Base-by-base conservation (phyloP, 2,888 invertebrate genomes). In the Nomada goodeniana region DNA sequence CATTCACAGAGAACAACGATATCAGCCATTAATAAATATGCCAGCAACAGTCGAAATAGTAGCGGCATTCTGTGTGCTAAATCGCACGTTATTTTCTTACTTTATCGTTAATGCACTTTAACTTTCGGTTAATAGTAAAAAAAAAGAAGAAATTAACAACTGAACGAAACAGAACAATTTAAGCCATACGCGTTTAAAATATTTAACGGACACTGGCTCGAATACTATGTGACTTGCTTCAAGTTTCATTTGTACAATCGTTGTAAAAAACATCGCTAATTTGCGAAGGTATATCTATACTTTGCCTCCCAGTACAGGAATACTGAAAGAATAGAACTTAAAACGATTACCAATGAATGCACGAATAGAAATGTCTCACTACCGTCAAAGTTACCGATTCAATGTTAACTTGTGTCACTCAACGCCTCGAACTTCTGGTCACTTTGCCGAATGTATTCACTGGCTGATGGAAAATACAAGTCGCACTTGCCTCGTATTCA, bases 1-100 rank as follows among this genome's bases (percentile, higher is more conserved):
- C 71, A 69, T 73, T 83, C 77, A 71, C 47, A 47, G 73, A 23
- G 67, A 77, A 74, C 67, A 70, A 64, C 47, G 68, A 81, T 73
- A 69, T 36, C 47, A 63, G 57, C 61, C 52, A 64, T 67, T 76
- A 70, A 59, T 76, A 53, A 26, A 53, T 60, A 47, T 29, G 47
- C 29, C 15, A 50, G 13, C 50, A 52, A 36, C 11, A 69, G 11
- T 7, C 2, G 4, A 59, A 69, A 67, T 44, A 50, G 55, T 55
- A 53, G 44, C 20, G 36, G 20, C 23, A 73, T 65, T 60, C 64
- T 52, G 11, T 15, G 15, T 5, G 20, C 11, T 63, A 63, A 50
- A 59, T 64, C 5, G 15, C 0, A 23, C 18, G 36, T 55, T n/a
- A 26, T 7, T 23, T 55, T 1, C 5, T 5, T 26, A 2, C 5